These are phyloP conservation scores for Ophiodon elongatus DNA, from an alignment of 2,113 vertebrate species.

Conservation along the genomic window DNA sequence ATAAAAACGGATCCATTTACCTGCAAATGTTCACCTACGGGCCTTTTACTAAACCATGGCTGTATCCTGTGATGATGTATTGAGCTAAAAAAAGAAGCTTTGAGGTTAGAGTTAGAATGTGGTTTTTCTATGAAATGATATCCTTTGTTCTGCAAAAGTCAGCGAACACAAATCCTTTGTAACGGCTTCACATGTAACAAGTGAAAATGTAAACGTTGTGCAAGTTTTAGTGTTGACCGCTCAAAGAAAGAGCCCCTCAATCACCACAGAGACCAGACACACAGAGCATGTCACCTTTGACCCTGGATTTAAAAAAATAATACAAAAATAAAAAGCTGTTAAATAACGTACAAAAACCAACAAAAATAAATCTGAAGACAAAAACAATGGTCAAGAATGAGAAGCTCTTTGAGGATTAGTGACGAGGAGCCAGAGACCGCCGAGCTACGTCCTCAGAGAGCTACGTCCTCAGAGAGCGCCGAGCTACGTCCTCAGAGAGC, in stretches of 20 bases:
- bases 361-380: conserved; percentile 18
- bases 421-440: accelerated
- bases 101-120: conserved; percentile 31
- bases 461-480: not conserved
- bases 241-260: not conserved
- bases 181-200: conserved; percentile 10
- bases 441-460: no score
- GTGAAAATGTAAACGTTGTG: conserved; percentile 67
- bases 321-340: conserved; percentile 47
- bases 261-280: conserved; percentile 28
- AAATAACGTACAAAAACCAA: conserved; percentile 51
- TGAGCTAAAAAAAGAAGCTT: conserved; percentile 9
- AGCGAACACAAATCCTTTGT: not conserved
- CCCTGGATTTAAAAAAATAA: conserved; percentile 49
- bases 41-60: conserved; percentile 20
- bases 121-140: not conserved
- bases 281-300: conserved; percentile 32
- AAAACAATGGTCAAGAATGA: not conserved
- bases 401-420: not conserved
- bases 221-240: conserved; percentile 50
- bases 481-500: conserved; percentile 57
- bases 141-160: conserved; percentile 9
- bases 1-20: not conserved
- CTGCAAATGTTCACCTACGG: conserved; percentile 16
- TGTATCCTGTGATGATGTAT: not conserved